Conservation (phyloP, 2,113 vertebrate genomes). For the Gasterosteus aculeatus region DNA sequence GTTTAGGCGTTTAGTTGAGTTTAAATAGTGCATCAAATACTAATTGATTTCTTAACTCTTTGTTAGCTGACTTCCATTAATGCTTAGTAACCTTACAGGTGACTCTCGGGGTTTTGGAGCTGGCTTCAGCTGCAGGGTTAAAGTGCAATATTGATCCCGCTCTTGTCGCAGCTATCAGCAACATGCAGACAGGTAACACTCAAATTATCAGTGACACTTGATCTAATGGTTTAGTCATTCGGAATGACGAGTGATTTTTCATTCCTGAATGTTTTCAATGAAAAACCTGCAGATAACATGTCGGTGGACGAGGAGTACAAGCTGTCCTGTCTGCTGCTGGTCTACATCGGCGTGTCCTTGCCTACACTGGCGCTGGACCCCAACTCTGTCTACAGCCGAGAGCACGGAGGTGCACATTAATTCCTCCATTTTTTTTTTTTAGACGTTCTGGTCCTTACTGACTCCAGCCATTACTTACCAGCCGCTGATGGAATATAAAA, state of each 20-base stretch:
- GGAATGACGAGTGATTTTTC: background rate
- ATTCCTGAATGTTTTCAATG: background rate
- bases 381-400: conserved; percentile 84
- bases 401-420: conserved; percentile 85
- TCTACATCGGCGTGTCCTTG: conserved; percentile 89
- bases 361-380: conserved; percentile 86
- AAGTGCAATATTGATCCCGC: conserved; percentile 88
- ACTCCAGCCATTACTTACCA: conserved; percentile 41
- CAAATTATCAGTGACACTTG: background rate
- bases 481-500: conserved; percentile 48
- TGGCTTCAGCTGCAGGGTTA: conserved; percentile 89
- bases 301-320: conserved; percentile 92
- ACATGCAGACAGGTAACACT: conserved; percentile 84
- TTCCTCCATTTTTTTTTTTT: conserved; percentile 29
- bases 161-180: conserved; percentile 84
- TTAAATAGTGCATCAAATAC: background rate
- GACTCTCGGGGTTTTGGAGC: conserved; percentile 87
- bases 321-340: conserved; percentile 87
- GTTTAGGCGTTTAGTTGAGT: background rate
- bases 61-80: background rate
- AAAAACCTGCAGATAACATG: conserved; percentile 78
- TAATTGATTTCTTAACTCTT: background rate
- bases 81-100: conserved; percentile 75
- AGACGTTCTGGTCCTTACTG: conserved; percentile 24
- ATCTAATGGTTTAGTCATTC: background rate